Percentiles rank a stretch among this genome's conserved stretches.
Conservation (phyloP, 2,888 invertebrate genomes). For the Aleiodes testaceus region DNA sequence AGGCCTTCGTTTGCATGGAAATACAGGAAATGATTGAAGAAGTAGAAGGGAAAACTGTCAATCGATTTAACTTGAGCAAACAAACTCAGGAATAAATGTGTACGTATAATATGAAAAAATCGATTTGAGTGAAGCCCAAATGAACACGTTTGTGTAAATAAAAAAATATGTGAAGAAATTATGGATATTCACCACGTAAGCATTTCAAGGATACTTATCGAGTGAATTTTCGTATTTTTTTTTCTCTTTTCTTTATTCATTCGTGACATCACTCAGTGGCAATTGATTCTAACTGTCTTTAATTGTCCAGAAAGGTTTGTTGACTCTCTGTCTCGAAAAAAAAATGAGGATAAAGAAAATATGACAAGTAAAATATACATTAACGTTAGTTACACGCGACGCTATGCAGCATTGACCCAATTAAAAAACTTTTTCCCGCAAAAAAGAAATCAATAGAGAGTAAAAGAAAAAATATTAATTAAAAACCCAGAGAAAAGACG, state of each 20-base stretch:
- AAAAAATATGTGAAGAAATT: background rate
- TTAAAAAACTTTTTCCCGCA: slow-evolving; percentile 16
- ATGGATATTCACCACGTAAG: slow-evolving; percentile 25
- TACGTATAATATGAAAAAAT: slow-evolving; percentile 19
- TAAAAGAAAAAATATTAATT: background rate
- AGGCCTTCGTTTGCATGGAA: background rate
- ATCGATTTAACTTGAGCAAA: slow-evolving; percentile 19
- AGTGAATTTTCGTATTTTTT: background rate
- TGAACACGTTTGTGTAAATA: slow-evolving; percentile 1
- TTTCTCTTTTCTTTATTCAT: slow-evolving; percentile 8
- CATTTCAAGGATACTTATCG: slow-evolving; percentile 41
- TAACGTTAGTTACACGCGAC: slow-evolving; percentile 19
- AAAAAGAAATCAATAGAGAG: slow-evolving; percentile 21
- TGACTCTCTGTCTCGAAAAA: slow-evolving; percentile 11
- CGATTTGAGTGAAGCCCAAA: slow-evolving; percentile 6
- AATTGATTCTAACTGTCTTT: slow-evolving; percentile 29
- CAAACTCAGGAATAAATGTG: background rate
- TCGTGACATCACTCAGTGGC: slow-evolving; percentile 8
- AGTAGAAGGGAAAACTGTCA: slow-evolving; percentile 6
- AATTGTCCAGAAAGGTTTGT: slow-evolving; percentile 17
- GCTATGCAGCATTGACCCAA: slow-evolving; percentile 31
- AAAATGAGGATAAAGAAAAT: background rate
- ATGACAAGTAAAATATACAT: slow-evolving; percentile 4
- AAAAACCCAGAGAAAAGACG: no score
- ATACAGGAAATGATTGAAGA: background rate